phyloP scores from a whole-genome alignment of 2,888 invertebrate genomes.

The Adineta ricciae region DNA sequence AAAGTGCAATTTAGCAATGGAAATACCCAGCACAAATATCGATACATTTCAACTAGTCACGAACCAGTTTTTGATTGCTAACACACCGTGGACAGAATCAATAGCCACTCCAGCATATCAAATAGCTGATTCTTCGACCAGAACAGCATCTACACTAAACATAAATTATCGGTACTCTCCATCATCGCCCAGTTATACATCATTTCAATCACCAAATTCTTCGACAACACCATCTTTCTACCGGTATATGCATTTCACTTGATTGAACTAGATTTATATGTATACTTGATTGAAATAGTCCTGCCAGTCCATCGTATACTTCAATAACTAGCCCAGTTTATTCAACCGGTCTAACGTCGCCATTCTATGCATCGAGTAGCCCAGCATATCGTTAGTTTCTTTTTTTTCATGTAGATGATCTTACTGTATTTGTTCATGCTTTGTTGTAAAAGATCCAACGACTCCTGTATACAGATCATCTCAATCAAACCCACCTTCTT shows the following conservation, averaged over 20 bases:
- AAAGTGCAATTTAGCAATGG: conserved; percentile 95
- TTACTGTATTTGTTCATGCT: conserved; percentile 62
- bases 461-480: conserved; percentile 51
- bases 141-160: background rate
- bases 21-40: conserved; percentile 61
- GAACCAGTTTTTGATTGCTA: conserved; percentile 39
- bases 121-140: background rate
- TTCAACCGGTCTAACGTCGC: conserved; percentile 53
- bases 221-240: background rate
- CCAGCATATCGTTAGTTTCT: conserved; percentile 59
- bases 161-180: background rate
- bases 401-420: background rate
- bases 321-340: conserved; percentile 18
- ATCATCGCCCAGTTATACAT: background rate
- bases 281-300: conserved; percentile 31
- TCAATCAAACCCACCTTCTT: conserved; percentile 42
- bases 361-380: conserved; percentile 37
- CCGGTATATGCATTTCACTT: background rate
- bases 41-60: conserved; percentile 39
- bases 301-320: conserved; percentile 39
- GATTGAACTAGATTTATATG: background rate
- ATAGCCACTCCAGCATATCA: background rate
- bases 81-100: conserved; percentile 23
- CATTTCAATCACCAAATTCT: background rate
- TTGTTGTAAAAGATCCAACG: conserved; percentile 60